These are phyloP conservation scores for Parambassis ranga DNA, from an alignment of 2,797 vertebrate genomes.

Conservation along the genomic window DNA sequence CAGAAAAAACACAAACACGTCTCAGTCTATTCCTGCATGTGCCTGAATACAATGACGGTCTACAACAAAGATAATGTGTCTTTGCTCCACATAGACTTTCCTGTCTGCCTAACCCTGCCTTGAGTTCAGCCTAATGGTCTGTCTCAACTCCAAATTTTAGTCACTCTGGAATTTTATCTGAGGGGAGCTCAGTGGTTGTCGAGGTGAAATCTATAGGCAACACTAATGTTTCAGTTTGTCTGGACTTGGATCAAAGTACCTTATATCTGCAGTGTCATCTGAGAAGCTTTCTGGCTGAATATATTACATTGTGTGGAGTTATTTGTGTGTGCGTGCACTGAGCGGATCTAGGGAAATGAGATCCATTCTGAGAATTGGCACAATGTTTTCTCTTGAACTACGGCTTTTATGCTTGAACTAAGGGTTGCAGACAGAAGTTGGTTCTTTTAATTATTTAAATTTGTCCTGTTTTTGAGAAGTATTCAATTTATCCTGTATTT, in stretches of 20 bases:
- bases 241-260: constrained; percentile 11
- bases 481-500: background rate
- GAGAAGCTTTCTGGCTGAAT: constrained; percentile 14
- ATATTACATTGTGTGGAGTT: background rate
- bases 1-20: too few relatives aligned
- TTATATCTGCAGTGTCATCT: constrained; percentile 23
- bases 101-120: too few relatives aligned
- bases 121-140: background rate
- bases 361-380: background rate
- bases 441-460: background rate
- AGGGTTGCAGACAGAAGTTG: background rate
- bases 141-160: background rate
- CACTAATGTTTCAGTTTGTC: background rate
- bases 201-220: background rate
- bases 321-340: background rate
- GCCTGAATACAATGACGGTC: too few relatives aligned
- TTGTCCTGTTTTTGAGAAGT: background rate
- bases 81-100: too few relatives aligned
- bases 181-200: background rate
- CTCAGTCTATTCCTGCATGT: too few relatives aligned
- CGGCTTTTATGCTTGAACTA: background rate
- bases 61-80: background rate
- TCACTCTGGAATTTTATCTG: constrained; percentile 11
- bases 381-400: background rate
- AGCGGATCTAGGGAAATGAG: background rate